phyloP scores from a whole-genome alignment of 1,140 invertebrate genomes.

The Phocides pigmalion region DNA sequence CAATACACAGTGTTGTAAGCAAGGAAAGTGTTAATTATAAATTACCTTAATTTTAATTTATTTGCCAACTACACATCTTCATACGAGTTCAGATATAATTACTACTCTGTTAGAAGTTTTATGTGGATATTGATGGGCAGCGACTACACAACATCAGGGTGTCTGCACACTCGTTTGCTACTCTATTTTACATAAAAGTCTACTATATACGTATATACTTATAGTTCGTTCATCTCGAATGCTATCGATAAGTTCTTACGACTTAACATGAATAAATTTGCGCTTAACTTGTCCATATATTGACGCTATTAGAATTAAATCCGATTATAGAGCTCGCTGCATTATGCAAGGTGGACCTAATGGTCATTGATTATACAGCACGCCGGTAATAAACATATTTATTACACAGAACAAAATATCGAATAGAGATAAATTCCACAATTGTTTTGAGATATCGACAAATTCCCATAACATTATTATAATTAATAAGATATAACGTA shows the following conservation, averaged over 20 bases:
- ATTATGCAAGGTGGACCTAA: constrained; percentile 14
- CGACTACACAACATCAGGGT: too few relatives aligned
- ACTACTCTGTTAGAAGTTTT: too few relatives aligned
- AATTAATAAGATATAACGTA: too few relatives aligned
- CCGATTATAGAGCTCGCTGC: constrained; percentile 22
- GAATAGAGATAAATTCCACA: constrained; percentile 3
- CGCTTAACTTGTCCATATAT: constrained; percentile 12
- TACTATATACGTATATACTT: not conserved
- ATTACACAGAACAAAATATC: constrained; percentile 7
- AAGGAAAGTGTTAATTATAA: too few relatives aligned
- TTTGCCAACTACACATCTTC: too few relatives aligned
- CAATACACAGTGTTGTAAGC: too few relatives aligned
- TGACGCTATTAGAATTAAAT: constrained; percentile 24
- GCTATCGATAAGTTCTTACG: constrained; percentile 4
- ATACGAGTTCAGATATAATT: too few relatives aligned
- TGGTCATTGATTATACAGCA: constrained; percentile 15
- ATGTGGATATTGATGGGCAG: too few relatives aligned
- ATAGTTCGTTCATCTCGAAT: constrained; percentile 3
- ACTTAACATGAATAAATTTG: constrained; percentile 15
- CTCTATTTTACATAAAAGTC: not conserved
- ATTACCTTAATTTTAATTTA: too few relatives aligned
- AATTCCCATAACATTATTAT: too few relatives aligned
- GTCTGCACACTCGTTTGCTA: too few relatives aligned
- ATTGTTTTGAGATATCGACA: too few relatives aligned
- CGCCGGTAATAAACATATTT: constrained; percentile 21